Evolutionary conservation across 2,797 vertebrate genomes (phyloP).

Genomic region (Rhinella marina): DNA sequence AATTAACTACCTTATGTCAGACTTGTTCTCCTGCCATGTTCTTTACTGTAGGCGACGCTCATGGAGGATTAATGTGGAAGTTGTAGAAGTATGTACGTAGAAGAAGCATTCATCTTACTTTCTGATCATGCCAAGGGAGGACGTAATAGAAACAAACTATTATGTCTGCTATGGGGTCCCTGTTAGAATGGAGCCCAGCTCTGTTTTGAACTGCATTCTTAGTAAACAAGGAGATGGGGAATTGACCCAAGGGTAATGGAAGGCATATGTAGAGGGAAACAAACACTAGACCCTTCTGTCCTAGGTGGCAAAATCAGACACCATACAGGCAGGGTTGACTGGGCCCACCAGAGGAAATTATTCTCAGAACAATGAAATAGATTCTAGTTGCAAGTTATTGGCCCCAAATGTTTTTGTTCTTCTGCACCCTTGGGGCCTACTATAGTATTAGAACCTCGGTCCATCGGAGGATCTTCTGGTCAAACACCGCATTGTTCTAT

Average conservation of each 20-base stretch:
- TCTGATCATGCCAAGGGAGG: neutral
- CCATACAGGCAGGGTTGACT: too few species aligned
- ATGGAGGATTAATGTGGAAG: neutral
- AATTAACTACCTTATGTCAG: constrained; percentile 16
- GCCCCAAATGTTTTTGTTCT: too few species aligned
- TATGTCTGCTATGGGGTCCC: neutral
- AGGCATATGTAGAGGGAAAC: neutral
- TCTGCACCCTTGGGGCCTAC: too few species aligned
- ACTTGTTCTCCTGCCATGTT: neutral
- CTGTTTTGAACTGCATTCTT: neutral
- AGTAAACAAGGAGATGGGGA: neutral
- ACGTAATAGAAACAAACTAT: neutral
- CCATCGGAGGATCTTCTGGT: too few species aligned
- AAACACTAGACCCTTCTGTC: neutral
- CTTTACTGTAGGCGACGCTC: neutral
- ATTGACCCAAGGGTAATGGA: neutral
- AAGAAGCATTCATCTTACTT: neutral
- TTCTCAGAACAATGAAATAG: too few species aligned
- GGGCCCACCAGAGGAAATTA: too few species aligned
- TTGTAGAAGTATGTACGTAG: too few species aligned
- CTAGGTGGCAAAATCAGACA: too few species aligned
- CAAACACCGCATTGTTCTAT: too few species aligned
- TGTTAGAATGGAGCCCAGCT: too few species aligned
- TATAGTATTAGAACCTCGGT: too few species aligned
- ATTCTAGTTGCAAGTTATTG: too few species aligned